These are phyloP conservation scores for Luidia sarsii DNA, from an alignment of 53 echinoderm and acorn worm species.

Conservation along the genomic window DNA sequence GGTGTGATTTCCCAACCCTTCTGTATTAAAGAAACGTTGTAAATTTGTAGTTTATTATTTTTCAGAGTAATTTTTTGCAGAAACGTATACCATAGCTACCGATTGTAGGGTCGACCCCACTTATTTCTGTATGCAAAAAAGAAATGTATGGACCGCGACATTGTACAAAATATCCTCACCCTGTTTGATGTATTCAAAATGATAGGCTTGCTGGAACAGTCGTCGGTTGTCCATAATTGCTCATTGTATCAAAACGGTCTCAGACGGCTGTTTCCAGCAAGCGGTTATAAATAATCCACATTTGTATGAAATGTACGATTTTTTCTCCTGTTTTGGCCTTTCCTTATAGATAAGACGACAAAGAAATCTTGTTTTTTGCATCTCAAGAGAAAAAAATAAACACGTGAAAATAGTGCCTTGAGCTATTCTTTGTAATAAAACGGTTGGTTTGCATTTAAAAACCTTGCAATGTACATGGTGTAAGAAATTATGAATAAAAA, in stretches of 20 bases:
- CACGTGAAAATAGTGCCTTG: slow-evolving; percentile 53
- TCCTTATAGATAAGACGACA: slow-evolving; percentile 6
- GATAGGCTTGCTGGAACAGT: slow-evolving; percentile 18
- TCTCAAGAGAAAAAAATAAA: slow-evolving; percentile 20
- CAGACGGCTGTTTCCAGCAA: slow-evolving; percentile 37
- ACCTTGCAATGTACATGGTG: slow-evolving; percentile 54
- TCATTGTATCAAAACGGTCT: neutral
- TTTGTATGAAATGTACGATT: slow-evolving; percentile 9
- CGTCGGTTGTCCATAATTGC: neutral
- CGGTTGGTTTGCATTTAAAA: slow-evolving; percentile 43
- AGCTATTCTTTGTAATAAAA: slow-evolving; percentile 56
- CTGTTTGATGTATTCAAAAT: slow-evolving; percentile 38
- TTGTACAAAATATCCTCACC: slow-evolving; percentile 20
- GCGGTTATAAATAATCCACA: slow-evolving; percentile 12
- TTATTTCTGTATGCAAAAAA: slow-evolving; percentile 16
- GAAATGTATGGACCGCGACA: slow-evolving; percentile 8
- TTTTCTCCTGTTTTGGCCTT: slow-evolving; percentile 14
- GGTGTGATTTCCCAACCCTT: slow-evolving; percentile 6
- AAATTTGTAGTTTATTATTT: slow-evolving; percentile 61
- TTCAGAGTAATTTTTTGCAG: slow-evolving; percentile 21
- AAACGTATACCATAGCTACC: slow-evolving; percentile 20
- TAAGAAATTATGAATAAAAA: slow-evolving; percentile 49
- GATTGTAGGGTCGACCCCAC: neutral
- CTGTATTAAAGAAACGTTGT: slow-evolving; percentile 48
- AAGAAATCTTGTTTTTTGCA: slow-evolving; percentile 10